Evolutionary conservation across 2,888 invertebrate species (phyloP).

Genomic region (Stenurella melanura): DNA sequence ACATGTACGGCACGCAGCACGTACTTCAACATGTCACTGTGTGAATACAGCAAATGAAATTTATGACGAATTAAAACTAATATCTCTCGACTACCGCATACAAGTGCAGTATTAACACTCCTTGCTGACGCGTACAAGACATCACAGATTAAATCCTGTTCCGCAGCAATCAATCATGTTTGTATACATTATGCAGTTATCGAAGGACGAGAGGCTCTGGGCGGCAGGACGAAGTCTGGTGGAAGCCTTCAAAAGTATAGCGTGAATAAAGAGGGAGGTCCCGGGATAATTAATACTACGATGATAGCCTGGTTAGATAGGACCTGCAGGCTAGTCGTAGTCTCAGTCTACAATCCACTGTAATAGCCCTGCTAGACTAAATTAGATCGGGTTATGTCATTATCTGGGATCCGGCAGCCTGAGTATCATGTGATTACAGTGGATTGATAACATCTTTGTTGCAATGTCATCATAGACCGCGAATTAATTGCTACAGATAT

Average conservation of each 20-base stretch:
- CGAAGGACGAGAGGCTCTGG: slow-evolving; percentile 46
- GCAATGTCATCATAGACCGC: slow-evolving; percentile 64
- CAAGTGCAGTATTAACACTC: slow-evolving; percentile 30
- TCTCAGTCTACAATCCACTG: slow-evolving; percentile 54
- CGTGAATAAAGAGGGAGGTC: slow-evolving; percentile 50
- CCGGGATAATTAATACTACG: slow-evolving; percentile 50
- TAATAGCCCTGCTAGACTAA: slow-evolving; percentile 62
- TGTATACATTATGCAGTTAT: slow-evolving; percentile 55
- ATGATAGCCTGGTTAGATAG: slow-evolving; percentile 59
- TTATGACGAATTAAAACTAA: slow-evolving; percentile 36
- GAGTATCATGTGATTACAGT: slow-evolving; percentile 66
- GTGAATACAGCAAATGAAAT: slow-evolving; percentile 28
- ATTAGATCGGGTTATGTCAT: slow-evolving; percentile 68
- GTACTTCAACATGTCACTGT: slow-evolving; percentile 29
- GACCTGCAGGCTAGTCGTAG: slow-evolving; percentile 50
- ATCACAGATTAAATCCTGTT: slow-evolving; percentile 45
- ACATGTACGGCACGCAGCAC: slow-evolving; percentile 36
- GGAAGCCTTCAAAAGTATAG: slow-evolving; percentile 39
- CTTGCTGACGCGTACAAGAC: slow-evolving; percentile 28
- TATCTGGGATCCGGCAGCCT: slow-evolving; percentile 65
- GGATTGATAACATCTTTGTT: slow-evolving; percentile 68
- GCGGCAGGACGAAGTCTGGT: background rate
- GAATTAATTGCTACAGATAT: slow-evolving; percentile 66
- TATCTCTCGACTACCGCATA: slow-evolving; percentile 28
- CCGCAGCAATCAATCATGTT: slow-evolving; percentile 57